phyloP scores from a whole-genome alignment of 1,140 invertebrate species.

The Euwallacea similis region DNA sequence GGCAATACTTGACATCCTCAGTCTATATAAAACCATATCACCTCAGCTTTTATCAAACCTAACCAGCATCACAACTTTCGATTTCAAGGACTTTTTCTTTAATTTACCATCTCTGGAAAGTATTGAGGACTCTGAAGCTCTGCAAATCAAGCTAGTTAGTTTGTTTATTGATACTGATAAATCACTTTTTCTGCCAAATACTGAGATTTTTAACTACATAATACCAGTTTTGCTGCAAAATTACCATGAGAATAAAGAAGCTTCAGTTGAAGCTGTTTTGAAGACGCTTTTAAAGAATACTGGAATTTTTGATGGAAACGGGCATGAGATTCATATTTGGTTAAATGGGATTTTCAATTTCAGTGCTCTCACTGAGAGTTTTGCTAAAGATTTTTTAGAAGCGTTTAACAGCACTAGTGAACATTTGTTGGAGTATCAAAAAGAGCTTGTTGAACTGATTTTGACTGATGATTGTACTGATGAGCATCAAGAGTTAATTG shows the following conservation, averaged over 20 bases:
- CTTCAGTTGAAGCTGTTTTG: slow-evolving; percentile 55
- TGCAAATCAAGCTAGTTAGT: slow-evolving; percentile 68
- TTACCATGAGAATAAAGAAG: slow-evolving; percentile 57
- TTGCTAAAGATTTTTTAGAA: slow-evolving; percentile 52
- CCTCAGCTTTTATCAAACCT: slow-evolving; percentile 59
- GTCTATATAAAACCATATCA: slow-evolving; percentile 59
- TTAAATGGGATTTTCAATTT: slow-evolving; percentile 58
- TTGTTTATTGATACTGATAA: slow-evolving; percentile 63
- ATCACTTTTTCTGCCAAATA: slow-evolving; percentile 59
- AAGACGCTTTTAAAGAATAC: slow-evolving; percentile 62
- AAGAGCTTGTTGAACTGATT: slow-evolving; percentile 29
- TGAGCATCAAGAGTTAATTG: slow-evolving; percentile 13
- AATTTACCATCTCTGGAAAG: slow-evolving; percentile 45
- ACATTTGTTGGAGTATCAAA: slow-evolving; percentile 34
- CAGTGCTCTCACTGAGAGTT: slow-evolving; percentile 49
- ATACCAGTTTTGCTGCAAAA: slow-evolving; percentile 62
- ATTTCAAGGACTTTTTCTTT: slow-evolving; percentile 57
- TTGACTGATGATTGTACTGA: not conserved
- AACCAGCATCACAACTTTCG: slow-evolving; percentile 33
- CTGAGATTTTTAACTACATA: slow-evolving; percentile 61
- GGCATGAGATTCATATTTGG: slow-evolving; percentile 68
- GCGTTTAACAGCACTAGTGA: slow-evolving; percentile 33
- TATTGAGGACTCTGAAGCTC: slow-evolving; percentile 52
- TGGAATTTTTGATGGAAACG: slow-evolving; percentile 63
- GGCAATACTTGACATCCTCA: slow-evolving; percentile 59